Base-by-base conservation (phyloP, 30 jellyfish, hydroid and myxozoan species). In the Chrysaora quinquecirrha region DNA sequence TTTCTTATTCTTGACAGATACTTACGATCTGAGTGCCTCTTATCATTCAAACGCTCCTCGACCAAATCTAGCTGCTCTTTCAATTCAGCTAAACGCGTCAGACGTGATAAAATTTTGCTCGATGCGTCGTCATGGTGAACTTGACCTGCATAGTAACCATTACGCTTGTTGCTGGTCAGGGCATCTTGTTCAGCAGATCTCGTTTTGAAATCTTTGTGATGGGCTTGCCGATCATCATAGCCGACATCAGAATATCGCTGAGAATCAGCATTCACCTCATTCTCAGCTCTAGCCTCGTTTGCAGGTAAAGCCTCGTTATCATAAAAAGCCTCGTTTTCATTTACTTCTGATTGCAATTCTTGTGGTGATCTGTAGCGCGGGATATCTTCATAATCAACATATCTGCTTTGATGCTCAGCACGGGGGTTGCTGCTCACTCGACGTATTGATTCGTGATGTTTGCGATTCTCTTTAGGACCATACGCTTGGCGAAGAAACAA, bases 71-170 rank as follows among this genome's bases (percentile, higher is more conserved):
- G 54, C 6, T 38, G 11, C 14, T 38, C 54, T 38, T 38, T 38
- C 54, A 38, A 38, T 38, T 6, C 54, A 38, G 54, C 54, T 14
- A 38, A 38, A 6, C 14, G 54, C 54, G 14, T 14, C 6, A 38
- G 54, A 6, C 14, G 11, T 3, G 54, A 38, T 6, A 3, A 6
- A 6, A 14, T 14, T 14, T 38, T 38, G 54, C 54, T 38, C 14
- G 54, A 6, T 3, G 54, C 14, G 54, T 38, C 14, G 54, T 14
- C 54, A 38, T 38, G 54, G 54, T 38, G 54, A 38, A 14, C 54
- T 38, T 38, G 54, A 38, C 54, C 54, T 38, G 54, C 54, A 38
- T 38, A 38, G 54, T n/a, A n/a, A n/a, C n/a, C n/a, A n/a, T n/a
- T n/a, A n/a, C n/a, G n/a, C n/a, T n/a, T n/a, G n/a, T n/a, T n/a